Percentiles rank a stretch among this genome's conserved stretches.
These are phyloP conservation scores for Loripinus fragilis DNA, from an alignment of 2,888 invertebrate species.

Conservation along the genomic window DNA sequence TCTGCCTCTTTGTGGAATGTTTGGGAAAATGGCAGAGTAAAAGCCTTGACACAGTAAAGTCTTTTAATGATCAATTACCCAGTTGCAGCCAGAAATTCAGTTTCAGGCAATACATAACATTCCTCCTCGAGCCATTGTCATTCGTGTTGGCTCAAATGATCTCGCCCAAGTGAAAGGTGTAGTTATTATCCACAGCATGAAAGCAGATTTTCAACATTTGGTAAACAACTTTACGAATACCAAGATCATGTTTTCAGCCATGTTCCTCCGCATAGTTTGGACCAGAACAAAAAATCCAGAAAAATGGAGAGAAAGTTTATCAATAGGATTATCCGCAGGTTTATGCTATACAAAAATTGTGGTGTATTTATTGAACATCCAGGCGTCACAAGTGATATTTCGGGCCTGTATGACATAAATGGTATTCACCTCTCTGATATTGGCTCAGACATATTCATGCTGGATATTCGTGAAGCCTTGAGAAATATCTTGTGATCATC, in stretches of 20 bases:
- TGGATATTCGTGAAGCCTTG: not conserved
- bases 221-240: not conserved
- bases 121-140: slow-evolving; percentile 6
- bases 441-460: slow-evolving; percentile 6
- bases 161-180: not conserved
- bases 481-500: not conserved
- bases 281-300: not conserved
- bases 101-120: not conserved
- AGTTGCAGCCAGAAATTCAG: not conserved
- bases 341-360: not conserved
- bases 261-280: not conserved
- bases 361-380: slow-evolving; percentile 7
- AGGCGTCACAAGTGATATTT: not conserved
- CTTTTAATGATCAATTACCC: no score
- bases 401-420: not conserved
- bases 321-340: not conserved
- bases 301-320: not conserved
- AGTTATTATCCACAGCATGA: not conserved
- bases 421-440: not conserved
- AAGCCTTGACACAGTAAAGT: no score
- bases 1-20: no score
- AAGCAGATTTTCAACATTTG: not conserved
- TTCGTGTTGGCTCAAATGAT: slow-evolving; percentile 3
- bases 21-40: no score
- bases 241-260: slow-evolving; percentile 2